A percentile compares a stretch with the other conserved stretches of the same genome.
Conservation (phyloP, 2,797 vertebrate genomes). For the Falco concolor region DNA sequence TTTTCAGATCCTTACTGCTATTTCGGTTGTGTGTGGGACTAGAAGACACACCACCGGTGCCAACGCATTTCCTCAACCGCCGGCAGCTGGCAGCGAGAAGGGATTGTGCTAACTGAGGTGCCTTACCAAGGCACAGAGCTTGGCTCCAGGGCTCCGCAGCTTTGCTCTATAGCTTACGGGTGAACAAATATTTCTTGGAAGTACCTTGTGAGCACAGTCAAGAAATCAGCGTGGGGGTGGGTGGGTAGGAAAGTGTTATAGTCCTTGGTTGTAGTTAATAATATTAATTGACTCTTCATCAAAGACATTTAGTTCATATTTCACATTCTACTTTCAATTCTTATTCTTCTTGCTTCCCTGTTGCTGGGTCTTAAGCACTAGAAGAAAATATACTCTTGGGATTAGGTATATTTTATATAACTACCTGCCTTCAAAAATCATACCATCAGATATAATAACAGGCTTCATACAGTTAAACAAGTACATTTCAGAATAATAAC, state of each 20-base stretch:
- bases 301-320: neutral
- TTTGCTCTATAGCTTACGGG: neutral
- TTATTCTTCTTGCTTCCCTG: neutral
- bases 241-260: neutral
- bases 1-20: neutral
- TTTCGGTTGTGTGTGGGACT: neutral
- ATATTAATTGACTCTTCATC: neutral
- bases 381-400: neutral
- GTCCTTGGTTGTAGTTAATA: neutral
- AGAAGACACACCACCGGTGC: rapidly evolving
- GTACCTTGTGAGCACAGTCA: neutral
- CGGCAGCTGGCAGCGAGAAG: neutral
- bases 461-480: neutral
- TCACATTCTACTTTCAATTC: neutral
- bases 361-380: neutral
- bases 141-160: neutral
- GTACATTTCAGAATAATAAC: neutral
- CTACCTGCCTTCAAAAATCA: neutral
- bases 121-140: neutral
- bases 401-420: neutral
- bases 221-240: neutral
- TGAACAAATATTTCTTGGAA: neutral
- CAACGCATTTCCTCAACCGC: neutral
- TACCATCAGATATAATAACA: neutral
- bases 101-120: neutral